phyloP scores from a whole-genome alignment of 2,797 vertebrate species.

The Paramormyrops hopkinsi region DNA sequence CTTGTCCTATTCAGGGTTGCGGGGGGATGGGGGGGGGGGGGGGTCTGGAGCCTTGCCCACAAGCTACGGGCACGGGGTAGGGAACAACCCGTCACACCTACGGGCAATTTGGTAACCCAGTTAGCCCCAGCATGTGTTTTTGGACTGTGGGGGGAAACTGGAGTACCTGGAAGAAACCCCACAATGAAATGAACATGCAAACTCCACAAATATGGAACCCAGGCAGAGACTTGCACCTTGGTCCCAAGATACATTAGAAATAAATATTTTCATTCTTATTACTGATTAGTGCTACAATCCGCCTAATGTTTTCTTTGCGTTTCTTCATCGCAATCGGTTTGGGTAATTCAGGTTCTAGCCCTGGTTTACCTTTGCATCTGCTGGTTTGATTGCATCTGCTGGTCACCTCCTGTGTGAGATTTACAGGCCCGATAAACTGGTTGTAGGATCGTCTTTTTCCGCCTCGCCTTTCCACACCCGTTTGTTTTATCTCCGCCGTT shows the following conservation, averaged over 20 bases:
- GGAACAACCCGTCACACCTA: neutral
- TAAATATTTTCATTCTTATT: neutral
- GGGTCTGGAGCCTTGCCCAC: neutral
- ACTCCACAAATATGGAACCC: neutral
- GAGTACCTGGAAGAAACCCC: neutral
- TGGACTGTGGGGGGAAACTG: neutral
- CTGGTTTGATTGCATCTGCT: neutral
- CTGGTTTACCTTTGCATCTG: neutral
- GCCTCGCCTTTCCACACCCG: neutral
- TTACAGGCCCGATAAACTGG: neutral
- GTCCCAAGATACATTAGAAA: neutral
- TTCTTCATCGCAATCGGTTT: neutral
- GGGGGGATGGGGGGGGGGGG: too few species aligned
- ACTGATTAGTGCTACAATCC: neutral
- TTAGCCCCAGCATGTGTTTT: neutral
- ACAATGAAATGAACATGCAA: neutral
- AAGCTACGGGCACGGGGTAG: neutral
- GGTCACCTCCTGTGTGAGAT: neutral
- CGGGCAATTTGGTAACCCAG: neutral
- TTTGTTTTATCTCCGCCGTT: neutral
- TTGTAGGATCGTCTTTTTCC: neutral
- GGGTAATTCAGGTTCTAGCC: neutral
- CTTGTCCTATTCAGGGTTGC: neutral
- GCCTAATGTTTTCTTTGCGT: neutral
- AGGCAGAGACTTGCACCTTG: neutral